Evolutionary conservation across 2,797 vertebrate genomes (phyloP), one percentile per base, ranked within the genome.

Genomic region (Emydoidea blandingii): DNA sequence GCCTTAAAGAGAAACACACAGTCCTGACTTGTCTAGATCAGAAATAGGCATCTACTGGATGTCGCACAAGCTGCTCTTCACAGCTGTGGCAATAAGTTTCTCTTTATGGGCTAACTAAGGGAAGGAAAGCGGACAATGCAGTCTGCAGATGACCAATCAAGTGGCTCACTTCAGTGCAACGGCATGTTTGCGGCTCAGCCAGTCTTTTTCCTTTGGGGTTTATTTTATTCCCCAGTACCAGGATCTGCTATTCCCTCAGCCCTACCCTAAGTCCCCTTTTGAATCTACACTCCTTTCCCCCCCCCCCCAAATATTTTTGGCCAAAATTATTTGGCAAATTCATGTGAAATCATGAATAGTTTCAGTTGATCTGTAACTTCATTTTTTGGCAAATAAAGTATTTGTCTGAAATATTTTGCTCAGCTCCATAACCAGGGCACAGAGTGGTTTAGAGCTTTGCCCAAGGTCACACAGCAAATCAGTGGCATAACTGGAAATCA

Each of bases 191-290:
- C 4, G 88, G 92, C 41, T 0, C 2, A 23, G 95, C 7, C 53
- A 14, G 57, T 87, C 88, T 82, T 47, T 87, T 87, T 87, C 83
- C 93, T 90, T 92, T 93, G 74, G 82, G 94, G 91, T 37, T 93
- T 81, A 5, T 86, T 95, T 95, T 84, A 29, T 54, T 57, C 85
- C 91, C 88, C 6, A 78, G 86, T 25, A 59, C 27, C 50, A 11
- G 25, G n/a, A 44, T 41, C 37, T 6, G 65, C 84, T 90, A 90
- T 18, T 91, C 50, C 72, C 91, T 96, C 92, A 21, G 53, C 18
- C 53, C 18, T 19, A 54, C 7, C 19, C 18, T 54, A 54, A 21
- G 8, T 10, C 21, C 54, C 54, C 23, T 25, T 56, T 23, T 56
- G 54, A 56, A 25, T 25, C 54, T 56, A 56, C 53, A 56, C 54